Conservation (phyloP, 1,140 invertebrate species). For the Papilio helenus region DNA sequence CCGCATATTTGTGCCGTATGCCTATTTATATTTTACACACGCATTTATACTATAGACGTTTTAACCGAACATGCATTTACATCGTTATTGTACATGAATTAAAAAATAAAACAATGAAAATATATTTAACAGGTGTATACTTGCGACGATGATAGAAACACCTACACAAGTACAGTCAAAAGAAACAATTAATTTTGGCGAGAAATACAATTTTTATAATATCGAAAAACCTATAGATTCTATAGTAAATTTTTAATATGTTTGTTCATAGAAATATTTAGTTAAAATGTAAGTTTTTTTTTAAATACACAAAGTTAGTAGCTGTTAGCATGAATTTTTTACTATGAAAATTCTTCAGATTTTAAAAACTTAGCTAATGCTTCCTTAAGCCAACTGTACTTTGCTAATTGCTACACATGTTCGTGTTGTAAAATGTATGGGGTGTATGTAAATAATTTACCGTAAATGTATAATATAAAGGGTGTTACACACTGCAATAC, state of each 20-base stretch:
- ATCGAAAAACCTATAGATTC: too few relatives aligned
- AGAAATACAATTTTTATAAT: not conserved
- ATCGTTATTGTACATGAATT: not conserved
- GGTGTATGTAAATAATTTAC: not conserved
- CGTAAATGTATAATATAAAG: not conserved
- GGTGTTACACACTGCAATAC: not conserved
- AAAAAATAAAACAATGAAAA: not conserved
- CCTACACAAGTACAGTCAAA: conserved; percentile 14
- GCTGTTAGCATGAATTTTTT: too few relatives aligned
- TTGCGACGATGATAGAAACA: conserved; percentile 3
- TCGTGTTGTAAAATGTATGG: not conserved
- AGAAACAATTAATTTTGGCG: not conserved
- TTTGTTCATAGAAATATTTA: not conserved
- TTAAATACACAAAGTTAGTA: too few relatives aligned
- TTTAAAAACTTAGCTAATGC: not conserved
- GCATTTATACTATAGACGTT: conserved; percentile 1
- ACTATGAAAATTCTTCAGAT: not conserved
- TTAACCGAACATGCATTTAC: conserved; percentile 2
- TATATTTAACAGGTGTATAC: not conserved
- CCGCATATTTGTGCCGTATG: conserved; percentile 9
- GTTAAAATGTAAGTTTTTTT: too few relatives aligned
- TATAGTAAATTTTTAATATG: not conserved
- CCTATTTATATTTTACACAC: conserved; percentile 15
- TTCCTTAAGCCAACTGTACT: conserved; percentile 9
- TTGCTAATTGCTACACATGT: conserved; percentile 2